Percentiles rank a stretch among this genome's conserved stretches.
These are phyloP conservation scores for Nycticorax nycticorax DNA, from an alignment of 2,113 vertebrate genomes.

Conservation along the genomic window DNA sequence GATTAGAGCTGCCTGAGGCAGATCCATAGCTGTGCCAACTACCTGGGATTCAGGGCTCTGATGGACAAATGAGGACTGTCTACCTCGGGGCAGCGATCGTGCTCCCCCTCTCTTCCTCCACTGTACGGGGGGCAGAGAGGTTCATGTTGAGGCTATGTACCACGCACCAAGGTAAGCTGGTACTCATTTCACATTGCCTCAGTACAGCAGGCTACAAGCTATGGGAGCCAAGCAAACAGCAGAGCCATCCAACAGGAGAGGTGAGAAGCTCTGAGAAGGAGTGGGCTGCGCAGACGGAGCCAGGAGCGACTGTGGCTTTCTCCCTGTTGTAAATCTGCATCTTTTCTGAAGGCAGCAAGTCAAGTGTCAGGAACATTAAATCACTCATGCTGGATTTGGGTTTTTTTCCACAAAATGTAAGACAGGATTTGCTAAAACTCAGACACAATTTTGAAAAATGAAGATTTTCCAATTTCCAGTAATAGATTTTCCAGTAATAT, in stretches of 20 bases:
- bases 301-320: not conserved
- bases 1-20: not conserved
- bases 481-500: not conserved
- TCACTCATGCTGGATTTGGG: not conserved
- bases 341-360: not conserved
- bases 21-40: not conserved
- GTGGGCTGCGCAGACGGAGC: not conserved
- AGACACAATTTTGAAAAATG: not conserved
- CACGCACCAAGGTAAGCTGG: not conserved
- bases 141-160: rapidly evolving
- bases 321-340: not conserved
- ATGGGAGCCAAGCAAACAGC: not conserved
- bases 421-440: not conserved
- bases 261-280: not conserved
- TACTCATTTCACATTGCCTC: not conserved
- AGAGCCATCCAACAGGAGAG: not conserved
- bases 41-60: not conserved
- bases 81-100: rapidly evolving
- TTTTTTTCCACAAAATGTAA: not conserved
- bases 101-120: not conserved
- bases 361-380: not conserved
- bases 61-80: rapidly evolving
- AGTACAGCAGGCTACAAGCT: not conserved
- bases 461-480: not conserved
- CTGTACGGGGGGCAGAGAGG: rapidly evolving